Evolutionary conservation across 2,113 vertebrate species (phyloP).

Genomic region (Orycteropus afer): DNA sequence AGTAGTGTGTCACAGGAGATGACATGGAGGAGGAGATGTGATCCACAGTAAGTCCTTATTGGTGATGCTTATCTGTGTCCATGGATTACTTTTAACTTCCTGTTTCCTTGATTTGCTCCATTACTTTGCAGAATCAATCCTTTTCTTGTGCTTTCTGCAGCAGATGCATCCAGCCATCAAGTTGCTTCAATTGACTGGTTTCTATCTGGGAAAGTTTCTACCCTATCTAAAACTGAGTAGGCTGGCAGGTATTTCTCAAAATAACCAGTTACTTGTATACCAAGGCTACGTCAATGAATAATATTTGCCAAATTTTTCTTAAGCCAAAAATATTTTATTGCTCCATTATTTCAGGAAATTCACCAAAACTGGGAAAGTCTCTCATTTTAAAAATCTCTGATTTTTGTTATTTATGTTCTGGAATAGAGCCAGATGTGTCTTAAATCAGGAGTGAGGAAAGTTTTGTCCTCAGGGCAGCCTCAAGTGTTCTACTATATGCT

Average conservation of each 20-base stretch:
- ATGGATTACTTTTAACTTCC: not conserved
- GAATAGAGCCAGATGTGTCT: not conserved
- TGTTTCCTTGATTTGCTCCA: not conserved
- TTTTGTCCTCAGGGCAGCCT: not conserved
- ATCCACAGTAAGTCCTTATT: not conserved
- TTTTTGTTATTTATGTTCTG: not conserved
- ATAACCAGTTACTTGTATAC: not conserved
- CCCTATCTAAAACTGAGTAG: not conserved
- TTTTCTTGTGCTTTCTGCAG: not conserved
- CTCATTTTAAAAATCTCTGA: not conserved
- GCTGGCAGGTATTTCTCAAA: not conserved
- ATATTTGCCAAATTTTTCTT: not conserved
- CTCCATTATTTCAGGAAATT: conserved; percentile 24
- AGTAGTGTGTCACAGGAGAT: not conserved
- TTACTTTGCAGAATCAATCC: not conserved
- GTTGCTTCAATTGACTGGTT: not conserved
- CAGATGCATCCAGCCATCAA: not conserved
- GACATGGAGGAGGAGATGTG: not conserved
- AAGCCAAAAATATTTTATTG: not conserved
- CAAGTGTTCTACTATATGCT: not conserved
- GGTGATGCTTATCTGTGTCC: not conserved
- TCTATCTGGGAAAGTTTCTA: not conserved
- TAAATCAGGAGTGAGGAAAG: not conserved
- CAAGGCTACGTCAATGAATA: not conserved
- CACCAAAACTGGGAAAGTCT: not conserved